A percentile compares a stretch with the other conserved stretches of the same genome.
These are phyloP conservation scores for Eidolon dupreanum DNA, from an alignment of 2,797 vertebrate genomes.

Conservation along the genomic window DNA sequence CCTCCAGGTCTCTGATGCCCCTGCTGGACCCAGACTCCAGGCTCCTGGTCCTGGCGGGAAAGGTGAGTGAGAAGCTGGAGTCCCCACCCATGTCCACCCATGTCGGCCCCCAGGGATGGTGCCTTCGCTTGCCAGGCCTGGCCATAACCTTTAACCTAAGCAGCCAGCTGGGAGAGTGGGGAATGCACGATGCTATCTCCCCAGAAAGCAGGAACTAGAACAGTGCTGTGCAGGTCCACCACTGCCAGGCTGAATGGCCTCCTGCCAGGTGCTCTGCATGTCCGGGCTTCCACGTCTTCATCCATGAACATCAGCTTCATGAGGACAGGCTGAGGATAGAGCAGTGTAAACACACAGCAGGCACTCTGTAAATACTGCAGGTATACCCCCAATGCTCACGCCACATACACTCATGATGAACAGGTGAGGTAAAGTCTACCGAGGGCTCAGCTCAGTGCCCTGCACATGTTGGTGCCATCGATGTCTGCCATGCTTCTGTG, in stretches of 20 bases:
- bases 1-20: constrained; percentile 89
- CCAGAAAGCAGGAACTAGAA: background rate
- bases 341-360: background rate
- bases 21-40: constrained; percentile 92
- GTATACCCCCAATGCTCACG: background rate
- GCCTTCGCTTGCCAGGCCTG: background rate
- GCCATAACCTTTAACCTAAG: background rate
- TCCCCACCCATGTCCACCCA: background rate
- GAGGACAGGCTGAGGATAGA: background rate
- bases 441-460: background rate
- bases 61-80: constrained; percentile 85
- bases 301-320: background rate
- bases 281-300: background rate
- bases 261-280: background rate
- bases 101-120: background rate
- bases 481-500: background rate
- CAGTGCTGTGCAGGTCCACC: too few species aligned
- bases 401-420: background rate
- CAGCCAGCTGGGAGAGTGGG: background rate
- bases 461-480: background rate
- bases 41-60: constrained; percentile 92
- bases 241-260: background rate
- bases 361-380: background rate
- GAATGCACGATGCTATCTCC: background rate
- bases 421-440: background rate